Evolutionary conservation across 1,140 invertebrate genomes (phyloP), one percentile per base, ranked within the genome.

Genomic region (Triops longicaudatus): DNA sequence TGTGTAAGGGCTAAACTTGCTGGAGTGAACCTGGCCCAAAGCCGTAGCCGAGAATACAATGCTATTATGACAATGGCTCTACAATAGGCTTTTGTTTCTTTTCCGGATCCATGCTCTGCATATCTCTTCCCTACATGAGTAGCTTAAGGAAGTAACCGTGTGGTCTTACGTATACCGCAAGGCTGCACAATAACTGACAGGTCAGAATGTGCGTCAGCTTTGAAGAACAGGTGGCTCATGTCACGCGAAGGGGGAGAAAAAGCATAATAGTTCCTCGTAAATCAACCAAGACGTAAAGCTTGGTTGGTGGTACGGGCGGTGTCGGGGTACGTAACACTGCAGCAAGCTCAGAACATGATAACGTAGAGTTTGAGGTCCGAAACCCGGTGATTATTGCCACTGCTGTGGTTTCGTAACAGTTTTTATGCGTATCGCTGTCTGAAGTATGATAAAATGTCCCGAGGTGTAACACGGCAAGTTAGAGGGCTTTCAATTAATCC

Each of bases 291-390:
- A 22, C n/a, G 22, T 63, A 63, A 22, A 63, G 17, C 14, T 63
- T 63, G 50, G n/a, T 63, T 63, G 50, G 50, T 63, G 50, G 50
- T 63, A 63, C n/a, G 22, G 50, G 50, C 50, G 50, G 50, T 63
- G 7, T 63, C 50, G 50, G 50, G 50, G 50, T 63, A n/a, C 50
- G 17, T 63, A 63, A 63, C 2, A 63, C 50, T 22, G 22, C n/a
- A 5, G n/a, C 22, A 5, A 63, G 50, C 50, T n/a, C 22, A 14
- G 17, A 63, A 63, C 50, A 63, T 63, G 50, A 17, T 22, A n/a
- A n/a, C 50, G n/a, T n/a, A 6, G 50, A 7, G 22, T 17, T 63
- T 22, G 22, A 17, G 50, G n/a, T n/a, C 17, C n/a, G 22, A 63
- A 63, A 63, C 50, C 50, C 50, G 50, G 17, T 63, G 50, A 63